Conservation (phyloP, 2,888 invertebrate genomes). For the Caenorhabditis sp. region DNA sequence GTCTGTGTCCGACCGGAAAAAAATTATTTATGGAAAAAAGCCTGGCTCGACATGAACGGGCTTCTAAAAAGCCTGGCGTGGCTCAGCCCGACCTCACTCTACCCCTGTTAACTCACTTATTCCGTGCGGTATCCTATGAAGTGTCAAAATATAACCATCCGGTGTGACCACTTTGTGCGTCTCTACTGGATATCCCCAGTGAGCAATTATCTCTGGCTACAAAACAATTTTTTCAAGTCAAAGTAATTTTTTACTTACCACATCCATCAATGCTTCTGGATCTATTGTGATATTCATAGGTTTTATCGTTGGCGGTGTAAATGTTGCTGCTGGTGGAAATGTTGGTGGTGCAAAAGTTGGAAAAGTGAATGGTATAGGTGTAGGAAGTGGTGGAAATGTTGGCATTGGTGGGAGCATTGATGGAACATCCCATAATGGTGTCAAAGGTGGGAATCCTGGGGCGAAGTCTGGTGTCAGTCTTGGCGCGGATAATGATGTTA, state of each 20-base stretch:
- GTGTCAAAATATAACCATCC: conserved; percentile 75
- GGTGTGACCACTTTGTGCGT: conserved; percentile 72
- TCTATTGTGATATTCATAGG: conserved; percentile 54
- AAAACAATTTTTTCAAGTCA: no score
- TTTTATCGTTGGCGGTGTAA: conserved; percentile 16
- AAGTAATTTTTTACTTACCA: conserved; percentile 47
- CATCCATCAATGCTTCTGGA: conserved; percentile 68
- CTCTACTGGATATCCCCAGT: conserved; percentile 74
- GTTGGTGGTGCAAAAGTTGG: conserved; percentile 16
- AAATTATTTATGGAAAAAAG: no score
- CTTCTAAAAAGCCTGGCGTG: no score
- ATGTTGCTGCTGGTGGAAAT: conserved; percentile 1
- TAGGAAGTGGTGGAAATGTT: conserved; percentile 27
- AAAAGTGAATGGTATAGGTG: conserved; percentile 27
- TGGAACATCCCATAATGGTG: conserved; percentile 25
- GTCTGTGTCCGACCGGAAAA: no score
- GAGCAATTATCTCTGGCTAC: conserved; percentile 71
- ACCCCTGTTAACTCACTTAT: conserved; percentile 38
- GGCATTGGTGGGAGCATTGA: conserved; percentile 19
- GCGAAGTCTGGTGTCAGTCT: background rate
- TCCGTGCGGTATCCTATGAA: conserved; percentile 75
- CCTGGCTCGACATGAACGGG: no score
- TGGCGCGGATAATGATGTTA: conserved; percentile 19
- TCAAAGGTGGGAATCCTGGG: conserved; percentile 13
- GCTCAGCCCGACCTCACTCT: no score